phyloP scores from a whole-genome alignment of 1,140 invertebrate genomes.

The Phenacoccus solenopsis region DNA sequence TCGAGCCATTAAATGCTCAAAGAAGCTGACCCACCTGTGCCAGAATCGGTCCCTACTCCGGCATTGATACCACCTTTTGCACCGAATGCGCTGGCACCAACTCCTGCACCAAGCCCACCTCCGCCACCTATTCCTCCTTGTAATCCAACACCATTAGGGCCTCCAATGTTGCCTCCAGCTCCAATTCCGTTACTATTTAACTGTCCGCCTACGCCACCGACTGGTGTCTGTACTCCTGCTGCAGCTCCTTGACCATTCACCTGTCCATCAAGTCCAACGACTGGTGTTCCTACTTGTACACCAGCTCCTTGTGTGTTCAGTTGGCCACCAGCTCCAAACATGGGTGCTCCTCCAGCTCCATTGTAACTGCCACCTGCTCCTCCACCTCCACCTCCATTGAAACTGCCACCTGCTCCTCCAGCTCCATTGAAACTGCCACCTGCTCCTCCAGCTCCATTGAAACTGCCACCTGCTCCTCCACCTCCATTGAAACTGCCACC shows the following conservation, averaged over 20 bases:
- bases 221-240: not conserved
- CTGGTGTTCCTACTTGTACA: too few species aligned
- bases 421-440: not conserved
- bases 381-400: not conserved
- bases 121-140: too few species aligned
- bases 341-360: not conserved
- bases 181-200: not conserved
- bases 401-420: not conserved
- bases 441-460: too few species aligned
- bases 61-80: not conserved
- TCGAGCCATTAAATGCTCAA: not conserved
- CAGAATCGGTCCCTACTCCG: not conserved
- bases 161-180: not conserved
- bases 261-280: not conserved
- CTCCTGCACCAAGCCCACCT: not conserved
- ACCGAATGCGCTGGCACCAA: not conserved
- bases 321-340: not conserved
- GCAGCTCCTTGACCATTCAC: not conserved
- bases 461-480: too few species aligned
- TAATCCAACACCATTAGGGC: too few species aligned
- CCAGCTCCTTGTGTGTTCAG: too few species aligned
- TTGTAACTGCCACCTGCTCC: not conserved
- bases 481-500: not conserved
- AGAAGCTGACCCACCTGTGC: not conserved
- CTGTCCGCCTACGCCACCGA: not conserved